phyloP scores from a whole-genome alignment of 2,888 invertebrate species.

The Cataglyphis albicans region DNA sequence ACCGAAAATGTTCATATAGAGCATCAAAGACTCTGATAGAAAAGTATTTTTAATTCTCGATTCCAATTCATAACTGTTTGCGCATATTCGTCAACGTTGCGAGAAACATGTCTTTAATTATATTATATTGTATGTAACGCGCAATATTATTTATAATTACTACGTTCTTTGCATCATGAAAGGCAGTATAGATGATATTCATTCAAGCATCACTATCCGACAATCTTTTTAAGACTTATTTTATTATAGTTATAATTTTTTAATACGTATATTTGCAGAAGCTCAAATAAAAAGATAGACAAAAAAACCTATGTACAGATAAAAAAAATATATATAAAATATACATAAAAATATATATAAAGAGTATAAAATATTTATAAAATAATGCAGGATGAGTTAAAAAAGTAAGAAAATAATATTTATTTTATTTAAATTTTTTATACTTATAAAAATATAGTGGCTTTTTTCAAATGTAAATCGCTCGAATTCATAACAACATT shows the following conservation, averaged over 20 bases:
- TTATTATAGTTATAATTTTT: conserved; percentile 34
- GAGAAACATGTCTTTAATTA: conserved; percentile 10
- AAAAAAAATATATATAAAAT: background rate
- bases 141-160: background rate
- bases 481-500: conserved; percentile 29
- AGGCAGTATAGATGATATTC: conserved; percentile 28
- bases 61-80: conserved; percentile 25
- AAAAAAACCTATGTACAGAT: background rate
- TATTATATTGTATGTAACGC: conserved; percentile 9
- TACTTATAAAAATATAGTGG: conserved; percentile 29
- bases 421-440: conserved; percentile 51
- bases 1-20: conserved; percentile 6
- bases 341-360: background rate
- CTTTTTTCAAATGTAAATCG: conserved; percentile 36
- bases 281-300: conserved; percentile 29
- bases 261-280: conserved; percentile 39
- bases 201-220: conserved; percentile 28
- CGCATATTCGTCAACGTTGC: background rate
- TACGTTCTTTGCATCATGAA: conserved; percentile 22
- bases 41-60: conserved; percentile 48
- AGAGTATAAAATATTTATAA: background rate
- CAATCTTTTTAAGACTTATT: conserved; percentile 45
- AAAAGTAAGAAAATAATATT: conserved; percentile 14
- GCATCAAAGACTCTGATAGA: conserved; percentile 40
- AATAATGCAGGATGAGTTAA: background rate